Percentiles rank a stretch among this genome's conserved stretches.
Evolutionary conservation across 1,140 invertebrate species (phyloP).

Genomic region (Penaeus chinensis): DNA sequence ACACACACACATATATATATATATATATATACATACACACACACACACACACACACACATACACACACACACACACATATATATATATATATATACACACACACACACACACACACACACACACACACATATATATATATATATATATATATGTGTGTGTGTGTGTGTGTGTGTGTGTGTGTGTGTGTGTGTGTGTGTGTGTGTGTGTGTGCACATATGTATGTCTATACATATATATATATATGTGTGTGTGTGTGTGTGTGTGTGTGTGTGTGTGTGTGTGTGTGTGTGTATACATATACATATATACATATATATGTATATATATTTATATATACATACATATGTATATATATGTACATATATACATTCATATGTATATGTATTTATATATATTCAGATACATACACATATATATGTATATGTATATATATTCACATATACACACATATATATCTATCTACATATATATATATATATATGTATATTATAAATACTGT

Average conservation of each 20-base stretch:
- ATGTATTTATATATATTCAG: neutral
- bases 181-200: neutral
- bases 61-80: slow-evolving; percentile 1
- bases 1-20: neutral
- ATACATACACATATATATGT: neutral
- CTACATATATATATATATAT: too few species aligned
- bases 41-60: neutral
- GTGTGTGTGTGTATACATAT: too few species aligned
- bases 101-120: neutral
- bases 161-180: neutral
- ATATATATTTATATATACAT: slow-evolving; percentile 2
- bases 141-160: slow-evolving; percentile 10
- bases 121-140: slow-evolving; percentile 15
- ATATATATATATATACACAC: slow-evolving; percentile 17
- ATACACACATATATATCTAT: too few species aligned
- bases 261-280: too few species aligned
- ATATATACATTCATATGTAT: neutral
- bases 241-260: too few species aligned
- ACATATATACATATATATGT: neutral
- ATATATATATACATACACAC: neutral
- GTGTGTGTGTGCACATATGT: slow-evolving; percentile 31
- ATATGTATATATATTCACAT: neutral
- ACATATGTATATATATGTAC: slow-evolving; percentile 10
- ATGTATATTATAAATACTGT: neutral
- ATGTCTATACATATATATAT: slow-evolving; percentile 41